Conservation (phyloP, 2,113 vertebrate genomes). For the Parus major region DNA sequence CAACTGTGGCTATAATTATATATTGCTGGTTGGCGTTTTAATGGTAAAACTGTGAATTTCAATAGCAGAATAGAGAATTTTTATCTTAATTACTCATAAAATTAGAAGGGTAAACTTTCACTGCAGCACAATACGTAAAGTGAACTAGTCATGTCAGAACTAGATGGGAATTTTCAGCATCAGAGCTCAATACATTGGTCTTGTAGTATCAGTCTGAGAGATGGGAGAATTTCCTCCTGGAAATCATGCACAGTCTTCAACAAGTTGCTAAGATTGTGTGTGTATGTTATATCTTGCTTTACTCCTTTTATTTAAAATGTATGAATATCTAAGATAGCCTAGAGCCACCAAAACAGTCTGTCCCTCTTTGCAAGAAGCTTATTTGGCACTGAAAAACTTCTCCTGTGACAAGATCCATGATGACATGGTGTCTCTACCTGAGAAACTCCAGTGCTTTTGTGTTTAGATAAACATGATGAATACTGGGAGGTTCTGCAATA, state of each 20-base stretch:
- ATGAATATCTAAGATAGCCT: not conserved
- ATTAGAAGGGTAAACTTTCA: not conserved
- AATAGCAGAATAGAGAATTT: not conserved
- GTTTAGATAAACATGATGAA: rapidly evolving
- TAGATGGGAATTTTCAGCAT: not conserved
- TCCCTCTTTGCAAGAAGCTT: not conserved
- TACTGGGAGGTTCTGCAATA: not conserved
- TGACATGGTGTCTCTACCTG: rapidly evolving
- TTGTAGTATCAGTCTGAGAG: not conserved
- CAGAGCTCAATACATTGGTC: not conserved
- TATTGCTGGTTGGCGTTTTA: not conserved
- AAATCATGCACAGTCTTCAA: not conserved
- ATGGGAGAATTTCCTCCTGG: not conserved
- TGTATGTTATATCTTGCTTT: not conserved
- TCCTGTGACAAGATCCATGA: not conserved
- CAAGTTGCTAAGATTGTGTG: not conserved
- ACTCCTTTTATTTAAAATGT: not conserved
- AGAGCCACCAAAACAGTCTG: not conserved
- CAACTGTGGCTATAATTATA: not conserved
- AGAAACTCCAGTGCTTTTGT: not conserved
- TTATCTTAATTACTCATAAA: not conserved
- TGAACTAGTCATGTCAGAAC: not conserved
- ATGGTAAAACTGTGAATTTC: not conserved
- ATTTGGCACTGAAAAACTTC: not conserved
- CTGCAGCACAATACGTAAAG: not conserved